phyloP scores from a whole-genome alignment of 2,888 invertebrate genomes.

The Drosophila paucipuncta region DNA sequence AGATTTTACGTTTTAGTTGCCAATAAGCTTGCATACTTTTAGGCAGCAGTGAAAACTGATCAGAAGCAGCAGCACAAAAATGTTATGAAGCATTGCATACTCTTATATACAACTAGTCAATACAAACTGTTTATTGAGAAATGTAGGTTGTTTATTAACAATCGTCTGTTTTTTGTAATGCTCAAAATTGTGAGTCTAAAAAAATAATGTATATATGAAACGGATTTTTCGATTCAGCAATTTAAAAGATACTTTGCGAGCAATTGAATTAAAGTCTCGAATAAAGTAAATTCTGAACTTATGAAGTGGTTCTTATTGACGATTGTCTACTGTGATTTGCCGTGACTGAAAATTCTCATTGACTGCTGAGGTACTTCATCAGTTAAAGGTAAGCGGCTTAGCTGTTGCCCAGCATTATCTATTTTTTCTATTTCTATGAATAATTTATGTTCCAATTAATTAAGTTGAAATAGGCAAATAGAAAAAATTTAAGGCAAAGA shows the following conservation, averaged over 20 bases:
- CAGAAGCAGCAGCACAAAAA: accelerated
- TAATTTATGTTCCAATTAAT: slow-evolving; percentile 74
- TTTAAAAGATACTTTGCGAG: not conserved
- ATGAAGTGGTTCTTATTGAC: not conserved
- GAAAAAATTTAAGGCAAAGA: slow-evolving; percentile 11
- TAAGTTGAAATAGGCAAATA: slow-evolving; percentile 62
- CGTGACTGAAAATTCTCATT: slow-evolving; percentile 2
- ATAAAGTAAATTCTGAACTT: not conserved
- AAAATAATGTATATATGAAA: not conserved
- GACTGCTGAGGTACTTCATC: slow-evolving; percentile 6
- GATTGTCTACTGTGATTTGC: slow-evolving; percentile 27
- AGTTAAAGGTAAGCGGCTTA: slow-evolving; percentile 29
- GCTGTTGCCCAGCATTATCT: slow-evolving; percentile 42
- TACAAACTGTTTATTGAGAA: not conserved
- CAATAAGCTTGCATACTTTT: slow-evolving; percentile 23
- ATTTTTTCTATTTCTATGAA: slow-evolving; percentile 43
- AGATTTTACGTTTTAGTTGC: not conserved
- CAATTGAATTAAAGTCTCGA: not conserved
- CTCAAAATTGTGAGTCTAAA: not conserved
- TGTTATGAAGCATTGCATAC: slow-evolving; percentile 12
- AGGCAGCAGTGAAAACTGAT: not conserved
- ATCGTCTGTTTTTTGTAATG: not conserved
- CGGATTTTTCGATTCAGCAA: not conserved
- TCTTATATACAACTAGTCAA: not conserved
- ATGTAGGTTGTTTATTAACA: not conserved